Conservation (phyloP, 2,797 vertebrate genomes). For the Sebastes hopkinsi region DNA sequence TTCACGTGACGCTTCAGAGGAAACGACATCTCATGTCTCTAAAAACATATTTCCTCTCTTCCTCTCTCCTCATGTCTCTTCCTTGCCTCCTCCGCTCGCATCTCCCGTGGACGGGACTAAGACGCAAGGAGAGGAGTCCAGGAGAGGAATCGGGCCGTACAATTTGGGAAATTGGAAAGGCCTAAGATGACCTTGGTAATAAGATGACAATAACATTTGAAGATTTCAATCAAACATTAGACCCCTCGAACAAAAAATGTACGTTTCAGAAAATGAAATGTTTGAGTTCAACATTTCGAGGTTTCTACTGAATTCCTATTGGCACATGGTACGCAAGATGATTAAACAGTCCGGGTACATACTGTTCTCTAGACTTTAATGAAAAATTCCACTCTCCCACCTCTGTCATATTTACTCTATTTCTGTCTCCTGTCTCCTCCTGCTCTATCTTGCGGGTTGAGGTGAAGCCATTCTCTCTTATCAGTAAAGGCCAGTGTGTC, state of each 20-base stretch:
- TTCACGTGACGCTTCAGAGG: no score
- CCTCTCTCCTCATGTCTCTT: no score
- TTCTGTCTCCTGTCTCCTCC: neutral
- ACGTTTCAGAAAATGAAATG: neutral
- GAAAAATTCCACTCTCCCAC: constrained; percentile 9
- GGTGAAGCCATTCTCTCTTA: constrained; percentile 41
- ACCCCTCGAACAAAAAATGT: neutral
- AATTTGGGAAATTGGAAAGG: no score
- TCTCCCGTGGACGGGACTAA: no score
- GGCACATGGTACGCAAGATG: neutral
- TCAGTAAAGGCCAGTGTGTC: constrained; percentile 36
- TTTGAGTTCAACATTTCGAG: neutral
- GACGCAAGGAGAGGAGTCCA: no score
- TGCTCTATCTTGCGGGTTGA: constrained; percentile 20
- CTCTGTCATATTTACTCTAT: constrained; percentile 33
- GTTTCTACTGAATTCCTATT: neutral
- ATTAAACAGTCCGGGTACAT: neutral
- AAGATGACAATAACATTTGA: neutral
- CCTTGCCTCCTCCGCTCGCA: no score
- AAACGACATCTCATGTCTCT: no score
- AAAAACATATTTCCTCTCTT: no score
- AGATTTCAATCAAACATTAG: neutral
- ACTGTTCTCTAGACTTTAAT: neutral
- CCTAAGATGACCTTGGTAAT: neutral
- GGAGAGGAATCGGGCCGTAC: no score